phyloP scores from a whole-genome alignment of 2,113 vertebrate genomes.

The Sus scrofa region DNA sequence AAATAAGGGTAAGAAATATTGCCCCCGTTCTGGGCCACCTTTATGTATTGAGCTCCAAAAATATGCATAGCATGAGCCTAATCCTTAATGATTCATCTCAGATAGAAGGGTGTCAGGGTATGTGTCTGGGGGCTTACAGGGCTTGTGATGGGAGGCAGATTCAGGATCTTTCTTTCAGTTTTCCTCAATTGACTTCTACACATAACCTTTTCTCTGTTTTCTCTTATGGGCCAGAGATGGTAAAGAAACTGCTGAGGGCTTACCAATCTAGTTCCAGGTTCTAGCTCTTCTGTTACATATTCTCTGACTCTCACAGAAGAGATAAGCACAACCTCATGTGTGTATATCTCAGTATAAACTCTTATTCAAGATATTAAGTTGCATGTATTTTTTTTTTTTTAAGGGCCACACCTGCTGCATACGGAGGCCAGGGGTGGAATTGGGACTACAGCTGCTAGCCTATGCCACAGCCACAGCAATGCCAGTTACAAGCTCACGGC shows the following conservation, averaged over 20 bases:
- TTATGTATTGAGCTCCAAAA: background rate
- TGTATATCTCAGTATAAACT: background rate
- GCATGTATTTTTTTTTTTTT: too few relatives aligned
- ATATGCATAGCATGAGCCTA: background rate
- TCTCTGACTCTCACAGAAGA: background rate
- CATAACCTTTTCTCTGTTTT: background rate
- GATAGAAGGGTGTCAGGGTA: background rate
- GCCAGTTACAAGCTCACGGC: too few relatives aligned
- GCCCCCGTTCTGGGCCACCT: background rate
- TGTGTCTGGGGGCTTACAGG: background rate
- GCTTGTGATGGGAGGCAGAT: background rate
- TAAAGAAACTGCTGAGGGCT: background rate
- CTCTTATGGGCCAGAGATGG: background rate
- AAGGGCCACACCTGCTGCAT: too few relatives aligned
- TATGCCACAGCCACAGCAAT: too few relatives aligned
- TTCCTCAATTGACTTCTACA: background rate
- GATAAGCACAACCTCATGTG: background rate
- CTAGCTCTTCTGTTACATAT: background rate
- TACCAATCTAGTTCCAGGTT: background rate
- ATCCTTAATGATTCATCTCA: background rate
- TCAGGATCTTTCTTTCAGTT: background rate
- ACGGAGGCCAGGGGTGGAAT: too few relatives aligned
- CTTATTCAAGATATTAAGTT: background rate
- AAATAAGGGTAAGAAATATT: background rate
- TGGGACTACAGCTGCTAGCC: too few relatives aligned